Base-by-base conservation (phyloP, 2,888 invertebrate genomes). In the Agonopterix subpropinquella region DNA sequence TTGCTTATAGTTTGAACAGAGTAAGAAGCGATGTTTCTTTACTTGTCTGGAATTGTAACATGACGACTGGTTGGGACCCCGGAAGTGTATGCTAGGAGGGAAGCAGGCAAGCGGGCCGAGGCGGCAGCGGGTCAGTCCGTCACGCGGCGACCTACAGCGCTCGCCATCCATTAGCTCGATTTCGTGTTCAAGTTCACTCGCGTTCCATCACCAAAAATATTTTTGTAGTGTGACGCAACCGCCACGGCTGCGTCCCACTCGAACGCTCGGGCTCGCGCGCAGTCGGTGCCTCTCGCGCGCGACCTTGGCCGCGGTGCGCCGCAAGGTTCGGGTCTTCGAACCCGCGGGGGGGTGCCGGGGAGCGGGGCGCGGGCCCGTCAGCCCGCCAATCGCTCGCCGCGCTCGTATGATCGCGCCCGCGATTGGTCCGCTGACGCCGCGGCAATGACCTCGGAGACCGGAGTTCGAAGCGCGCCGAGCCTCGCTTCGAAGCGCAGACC, bases 261-360 rank as follows among this genome's bases (percentile, higher is more conserved):
- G 70, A 71, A 71, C 83, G 68, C 67, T 64, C 64, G 61, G 66
- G 67, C 67, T 73, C 72, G 66, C 67, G 67, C 73, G 73, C 81
- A 77, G 80, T 84, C 86, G 73, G 77, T 67, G 72, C 79, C 78
- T 82, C 77, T 85, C 85, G 77, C 89, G 83, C 83, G 80, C 91
- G 92, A 91, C 92, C 92, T 92, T 92, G 92, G 92, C 93, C 92
- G 93, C 93, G 92, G 93, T 91, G 93, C 92, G 93, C 93, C 93
- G 93, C 94, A 94, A 94, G 94, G 94, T 93, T 92, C 92, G 89
- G 91, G 92, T 91, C 93, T 92, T 92, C 93, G 93, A 93, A 93
- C 93, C 92, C 85, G 63, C 59, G 67, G 69, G 74, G 62, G 69
- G 64, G 83, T 64, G 39, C 73, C 74, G 61, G 67, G 55, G 79